These are phyloP conservation scores for Hyles lineata DNA, from an alignment of 2,888 invertebrate species.

Conservation along the genomic window DNA sequence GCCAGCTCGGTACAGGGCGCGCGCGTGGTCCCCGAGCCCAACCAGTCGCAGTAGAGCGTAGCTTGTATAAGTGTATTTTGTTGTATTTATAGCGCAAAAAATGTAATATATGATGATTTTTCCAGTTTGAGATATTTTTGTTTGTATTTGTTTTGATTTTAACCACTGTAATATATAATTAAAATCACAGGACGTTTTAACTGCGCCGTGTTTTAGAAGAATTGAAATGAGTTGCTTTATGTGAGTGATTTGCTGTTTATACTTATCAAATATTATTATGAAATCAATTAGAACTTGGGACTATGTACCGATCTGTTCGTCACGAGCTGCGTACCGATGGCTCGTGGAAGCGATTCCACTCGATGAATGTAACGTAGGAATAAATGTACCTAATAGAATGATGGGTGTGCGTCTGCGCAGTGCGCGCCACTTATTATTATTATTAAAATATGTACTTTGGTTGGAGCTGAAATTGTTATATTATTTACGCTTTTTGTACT, in stretches of 20 bases:
- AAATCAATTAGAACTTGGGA: conserved; percentile 16
- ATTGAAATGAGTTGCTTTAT: conserved; percentile 35
- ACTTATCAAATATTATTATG: conserved; percentile 8
- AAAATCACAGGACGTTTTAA: conserved; percentile 41
- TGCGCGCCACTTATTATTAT: neutral
- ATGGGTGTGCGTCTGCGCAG: neutral
- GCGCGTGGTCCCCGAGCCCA: neutral
- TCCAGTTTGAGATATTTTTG: conserved; percentile 62
- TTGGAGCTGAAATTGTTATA: neutral
- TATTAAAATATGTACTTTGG: conserved; percentile 14
- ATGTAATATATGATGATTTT: conserved; percentile 70
- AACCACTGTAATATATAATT: conserved; percentile 43
- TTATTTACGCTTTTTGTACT: conserved; percentile 5
- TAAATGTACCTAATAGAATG: conserved; percentile 17
- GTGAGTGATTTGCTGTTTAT: conserved; percentile 33
- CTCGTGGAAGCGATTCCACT: conserved; percentile 1
- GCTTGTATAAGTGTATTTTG: conserved; percentile 78
- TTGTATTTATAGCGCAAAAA: conserved; percentile 68
- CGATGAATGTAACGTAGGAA: conserved; percentile 13
- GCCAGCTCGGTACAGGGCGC: neutral
- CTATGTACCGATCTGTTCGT: conserved; percentile 3
- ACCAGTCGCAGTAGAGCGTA: conserved; percentile 61
- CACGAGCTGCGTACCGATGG: neutral
- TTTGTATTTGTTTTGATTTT: conserved; percentile 58
- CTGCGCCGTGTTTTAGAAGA: conserved; percentile 28